Percentiles rank a stretch among this genome's conserved stretches.
These are phyloP conservation scores for Lutraria rhynchaena DNA, from an alignment of 1,140 invertebrate species.

Conservation along the genomic window DNA sequence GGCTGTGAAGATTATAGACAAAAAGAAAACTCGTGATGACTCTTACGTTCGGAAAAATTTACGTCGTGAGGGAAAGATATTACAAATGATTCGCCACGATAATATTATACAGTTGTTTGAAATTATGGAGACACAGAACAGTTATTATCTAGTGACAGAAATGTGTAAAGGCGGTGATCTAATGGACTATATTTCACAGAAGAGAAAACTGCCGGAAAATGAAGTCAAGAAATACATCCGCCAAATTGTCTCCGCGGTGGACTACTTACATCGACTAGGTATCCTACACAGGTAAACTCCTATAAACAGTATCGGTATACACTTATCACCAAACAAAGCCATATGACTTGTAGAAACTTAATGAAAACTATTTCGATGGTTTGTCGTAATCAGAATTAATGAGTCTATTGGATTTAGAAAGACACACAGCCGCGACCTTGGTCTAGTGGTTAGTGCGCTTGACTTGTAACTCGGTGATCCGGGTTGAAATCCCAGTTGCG, in stretches of 20 bases:
- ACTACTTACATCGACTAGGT: constrained; percentile 79
- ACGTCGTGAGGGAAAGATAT: constrained; percentile 78
- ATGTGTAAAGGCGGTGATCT: constrained; percentile 80
- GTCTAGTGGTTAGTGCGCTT: too few relatives aligned
- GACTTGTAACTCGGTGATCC: too few relatives aligned
- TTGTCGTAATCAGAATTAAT: too few relatives aligned
- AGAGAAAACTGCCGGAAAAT: constrained; percentile 75
- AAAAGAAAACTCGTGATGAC: constrained; percentile 78
- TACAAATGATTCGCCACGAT: constrained; percentile 79
- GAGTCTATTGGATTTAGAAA: too few relatives aligned
- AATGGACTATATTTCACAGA: constrained; percentile 80
- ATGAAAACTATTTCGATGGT: not conserved
- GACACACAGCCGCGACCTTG: too few relatives aligned
- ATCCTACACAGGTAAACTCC: constrained; percentile 81
- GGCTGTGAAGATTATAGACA: constrained; percentile 81
- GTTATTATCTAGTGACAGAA: constrained; percentile 81
- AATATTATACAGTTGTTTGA: constrained; percentile 80
- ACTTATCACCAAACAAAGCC: too few relatives aligned
- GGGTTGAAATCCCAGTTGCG: too few relatives aligned
- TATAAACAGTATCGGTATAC: too few relatives aligned
- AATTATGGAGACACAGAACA: constrained; percentile 81
- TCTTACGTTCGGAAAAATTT: constrained; percentile 81
- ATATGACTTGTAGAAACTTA: not conserved
- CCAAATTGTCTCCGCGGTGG: constrained; percentile 80
- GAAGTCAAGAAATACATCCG: constrained; percentile 78